A percentile compares a stretch with the other conserved stretches of the same genome.
These are phyloP conservation scores for Pyrgilauda ruficollis DNA, from an alignment of 2,113 vertebrate species.

Conservation along the genomic window DNA sequence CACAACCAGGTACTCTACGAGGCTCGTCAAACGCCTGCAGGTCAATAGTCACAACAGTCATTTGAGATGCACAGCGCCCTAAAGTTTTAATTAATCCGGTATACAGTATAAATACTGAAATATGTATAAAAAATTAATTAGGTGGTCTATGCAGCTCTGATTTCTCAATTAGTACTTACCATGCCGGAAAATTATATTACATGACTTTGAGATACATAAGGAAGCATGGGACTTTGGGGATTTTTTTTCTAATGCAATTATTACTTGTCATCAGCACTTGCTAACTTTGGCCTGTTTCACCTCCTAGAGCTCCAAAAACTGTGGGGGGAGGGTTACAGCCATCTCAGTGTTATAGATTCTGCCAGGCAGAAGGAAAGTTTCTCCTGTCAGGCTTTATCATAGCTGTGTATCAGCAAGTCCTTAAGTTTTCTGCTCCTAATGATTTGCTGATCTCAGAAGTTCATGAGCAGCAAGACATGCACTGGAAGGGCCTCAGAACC, in stretches of 20 bases:
- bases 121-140: slow-evolving; percentile 72
- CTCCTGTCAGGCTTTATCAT: not conserved
- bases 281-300: slow-evolving; percentile 38
- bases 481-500: not conserved
- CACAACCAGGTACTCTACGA: slow-evolving; percentile 34
- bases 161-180: slow-evolving; percentile 73
- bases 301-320: not conserved
- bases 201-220: slow-evolving; percentile 65
- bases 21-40: slow-evolving; percentile 44
- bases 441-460: not conserved
- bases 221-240: slow-evolving; percentile 51
- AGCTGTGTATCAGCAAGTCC: not conserved
- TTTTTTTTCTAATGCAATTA: slow-evolving; percentile 56
- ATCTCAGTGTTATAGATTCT: not conserved
- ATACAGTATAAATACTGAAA: slow-evolving; percentile 66
- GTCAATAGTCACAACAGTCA: slow-evolving; percentile 66
- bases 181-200: slow-evolving; percentile 66
- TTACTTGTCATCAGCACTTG: slow-evolving; percentile 56
- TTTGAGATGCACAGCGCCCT: slow-evolving; percentile 61
- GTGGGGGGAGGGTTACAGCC: not conserved
- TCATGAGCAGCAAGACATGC: not conserved
- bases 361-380: not conserved
- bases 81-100: slow-evolving; percentile 69
- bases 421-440: not conserved
- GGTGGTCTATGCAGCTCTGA: slow-evolving; percentile 67